Conservation (phyloP, 2,888 invertebrate genomes). For the Epinotia bilunana region DNA sequence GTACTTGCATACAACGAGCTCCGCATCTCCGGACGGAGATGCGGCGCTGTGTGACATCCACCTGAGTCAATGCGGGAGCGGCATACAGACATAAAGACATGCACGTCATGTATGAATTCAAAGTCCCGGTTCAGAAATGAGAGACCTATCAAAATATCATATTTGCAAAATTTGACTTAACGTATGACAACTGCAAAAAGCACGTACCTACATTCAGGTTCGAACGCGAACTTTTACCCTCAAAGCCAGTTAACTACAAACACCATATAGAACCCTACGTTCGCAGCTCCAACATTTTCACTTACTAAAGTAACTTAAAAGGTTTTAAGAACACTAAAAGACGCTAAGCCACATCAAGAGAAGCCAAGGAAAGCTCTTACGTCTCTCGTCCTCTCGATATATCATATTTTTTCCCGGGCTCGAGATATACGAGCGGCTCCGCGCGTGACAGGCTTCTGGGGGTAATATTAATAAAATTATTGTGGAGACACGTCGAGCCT, state of each 20-base stretch:
- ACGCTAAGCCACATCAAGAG: slow-evolving; percentile 71
- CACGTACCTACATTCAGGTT: not conserved
- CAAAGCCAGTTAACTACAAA: slow-evolving; percentile 9
- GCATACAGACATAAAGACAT: no score
- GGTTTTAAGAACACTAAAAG: slow-evolving; percentile 70
- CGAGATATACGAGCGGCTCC: slow-evolving; percentile 80
- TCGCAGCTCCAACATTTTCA: slow-evolving; percentile 46
- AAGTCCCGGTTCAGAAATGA: no score
- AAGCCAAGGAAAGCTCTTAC: slow-evolving; percentile 76
- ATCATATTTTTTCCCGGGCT: slow-evolving; percentile 81
- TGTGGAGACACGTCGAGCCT: slow-evolving; percentile 77
- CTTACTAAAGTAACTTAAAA: slow-evolving; percentile 57
- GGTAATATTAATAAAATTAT: slow-evolving; percentile 84
- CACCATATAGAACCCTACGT: slow-evolving; percentile 3
- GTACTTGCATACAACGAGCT: no score
- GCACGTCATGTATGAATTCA: no score
- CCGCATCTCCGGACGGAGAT: no score
- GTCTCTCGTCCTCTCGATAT: slow-evolving; percentile 81
- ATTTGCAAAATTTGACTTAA: not conserved
- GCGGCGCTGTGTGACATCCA: no score
- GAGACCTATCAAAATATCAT: no score
- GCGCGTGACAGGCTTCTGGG: slow-evolving; percentile 81
- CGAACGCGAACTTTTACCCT: not conserved
- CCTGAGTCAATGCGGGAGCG: no score
- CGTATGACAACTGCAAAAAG: not conserved